phyloP scores from a whole-genome alignment of 1,140 invertebrate species.

The Euglossa dilemma region DNA sequence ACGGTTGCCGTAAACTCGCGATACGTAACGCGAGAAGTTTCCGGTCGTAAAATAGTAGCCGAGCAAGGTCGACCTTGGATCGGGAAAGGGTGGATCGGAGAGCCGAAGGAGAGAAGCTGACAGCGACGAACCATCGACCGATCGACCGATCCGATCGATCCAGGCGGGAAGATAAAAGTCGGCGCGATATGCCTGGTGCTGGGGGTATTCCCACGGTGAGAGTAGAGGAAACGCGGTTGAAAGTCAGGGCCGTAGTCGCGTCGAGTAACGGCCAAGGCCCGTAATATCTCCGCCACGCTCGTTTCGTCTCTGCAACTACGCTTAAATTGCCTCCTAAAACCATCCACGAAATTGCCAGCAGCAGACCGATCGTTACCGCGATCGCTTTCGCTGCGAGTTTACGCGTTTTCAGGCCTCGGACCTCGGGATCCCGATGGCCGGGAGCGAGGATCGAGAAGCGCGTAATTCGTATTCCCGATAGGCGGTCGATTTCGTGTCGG shows the following conservation, averaged over 20 bases:
- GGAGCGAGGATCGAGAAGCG: no score
- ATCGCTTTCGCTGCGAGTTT: no score
- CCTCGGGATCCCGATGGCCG: no score
- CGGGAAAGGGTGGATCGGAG: no score
- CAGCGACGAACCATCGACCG: background rate
- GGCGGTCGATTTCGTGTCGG: conserved; percentile 45
- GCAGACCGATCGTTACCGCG: background rate
- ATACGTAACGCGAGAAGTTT: background rate
- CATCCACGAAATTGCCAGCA: background rate
- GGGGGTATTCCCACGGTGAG: conserved; percentile 62
- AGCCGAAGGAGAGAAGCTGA: background rate
- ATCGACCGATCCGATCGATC: no score
- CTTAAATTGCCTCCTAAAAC: background rate
- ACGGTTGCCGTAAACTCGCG: background rate
- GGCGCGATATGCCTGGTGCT: conserved; percentile 30
- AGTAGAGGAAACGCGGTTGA: conserved; percentile 54
- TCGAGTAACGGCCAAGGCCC: conserved; percentile 56
- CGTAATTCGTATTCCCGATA: background rate
- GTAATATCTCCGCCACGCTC: conserved; percentile 10
- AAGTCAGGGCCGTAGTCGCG: conserved; percentile 69
- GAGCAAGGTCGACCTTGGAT: background rate
- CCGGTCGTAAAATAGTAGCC: background rate
- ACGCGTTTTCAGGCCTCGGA: no score
- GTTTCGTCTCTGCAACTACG: background rate
- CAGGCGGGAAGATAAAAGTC: conserved; percentile 4